phyloP scores from a whole-genome alignment of 2,888 invertebrate genomes.

The Drosophila suboccidentalis region DNA sequence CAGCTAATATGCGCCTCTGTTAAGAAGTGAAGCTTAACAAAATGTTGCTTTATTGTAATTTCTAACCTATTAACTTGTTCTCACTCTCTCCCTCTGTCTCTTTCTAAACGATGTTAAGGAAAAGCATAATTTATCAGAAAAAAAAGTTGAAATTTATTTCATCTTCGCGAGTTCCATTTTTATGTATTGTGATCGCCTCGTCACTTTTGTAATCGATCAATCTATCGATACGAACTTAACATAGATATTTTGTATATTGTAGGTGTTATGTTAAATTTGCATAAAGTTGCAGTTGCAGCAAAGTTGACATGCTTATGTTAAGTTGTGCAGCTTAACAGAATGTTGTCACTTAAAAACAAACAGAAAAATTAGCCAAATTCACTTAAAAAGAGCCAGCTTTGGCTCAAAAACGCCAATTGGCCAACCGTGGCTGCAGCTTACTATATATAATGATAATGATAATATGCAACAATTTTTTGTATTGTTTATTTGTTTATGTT shows the following conservation, averaged over 20 bases:
- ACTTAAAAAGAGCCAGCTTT: no score
- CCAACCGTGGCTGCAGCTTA: not conserved
- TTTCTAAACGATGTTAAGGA: conserved; percentile 2
- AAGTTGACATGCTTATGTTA: not conserved
- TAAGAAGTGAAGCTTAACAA: not conserved
- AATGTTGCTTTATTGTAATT: not conserved
- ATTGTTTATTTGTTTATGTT: not conserved
- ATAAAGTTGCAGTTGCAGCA: conserved; percentile 1
- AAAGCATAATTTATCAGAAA: conserved; percentile 5
- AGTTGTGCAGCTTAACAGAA: not conserved
- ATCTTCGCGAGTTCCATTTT: not conserved
- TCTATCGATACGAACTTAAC: not conserved
- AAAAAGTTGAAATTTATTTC: conserved; percentile 3
- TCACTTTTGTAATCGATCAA: not conserved
- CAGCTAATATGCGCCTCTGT: not conserved
- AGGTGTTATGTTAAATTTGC: not conserved
- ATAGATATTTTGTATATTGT: not conserved
- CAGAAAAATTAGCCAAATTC: no score
- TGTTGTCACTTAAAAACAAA: no score
- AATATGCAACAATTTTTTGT: not conserved
- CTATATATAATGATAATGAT: not conserved
- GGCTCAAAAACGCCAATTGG: no score
- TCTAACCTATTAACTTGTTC: not conserved
- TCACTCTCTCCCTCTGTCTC: not conserved
- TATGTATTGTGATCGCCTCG: not conserved